Percentiles rank a stretch among this genome's conserved stretches.
These are phyloP conservation scores for Acleris holmiana DNA, from an alignment of 2,888 invertebrate species.

Conservation along the genomic window DNA sequence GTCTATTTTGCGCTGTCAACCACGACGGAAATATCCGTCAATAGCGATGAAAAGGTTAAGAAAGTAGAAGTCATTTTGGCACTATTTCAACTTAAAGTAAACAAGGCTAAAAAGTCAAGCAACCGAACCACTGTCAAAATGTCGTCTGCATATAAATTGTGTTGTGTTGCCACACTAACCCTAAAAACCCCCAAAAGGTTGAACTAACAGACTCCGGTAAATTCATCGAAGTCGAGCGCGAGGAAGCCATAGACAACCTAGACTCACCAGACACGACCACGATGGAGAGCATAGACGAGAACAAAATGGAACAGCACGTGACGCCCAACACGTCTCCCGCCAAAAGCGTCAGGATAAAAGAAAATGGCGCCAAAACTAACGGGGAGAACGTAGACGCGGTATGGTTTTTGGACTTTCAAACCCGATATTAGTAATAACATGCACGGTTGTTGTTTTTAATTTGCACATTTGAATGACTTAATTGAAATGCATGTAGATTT, in stretches of 20 bases:
- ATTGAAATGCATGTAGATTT: neutral
- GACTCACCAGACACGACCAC: slow-evolving; percentile 46
- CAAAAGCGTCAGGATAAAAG: slow-evolving; percentile 76
- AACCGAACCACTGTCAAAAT: slow-evolving; percentile 11
- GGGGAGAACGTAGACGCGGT: slow-evolving; percentile 63
- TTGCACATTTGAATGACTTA: neutral
- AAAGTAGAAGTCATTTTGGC: neutral
- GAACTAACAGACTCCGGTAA: slow-evolving; percentile 80
- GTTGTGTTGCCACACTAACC: slow-evolving; percentile 73
- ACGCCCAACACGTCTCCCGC: slow-evolving; percentile 67
- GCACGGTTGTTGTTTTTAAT: slow-evolving; percentile 14
- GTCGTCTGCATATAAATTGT: slow-evolving; percentile 41
- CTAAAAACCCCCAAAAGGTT: slow-evolving; percentile 67
- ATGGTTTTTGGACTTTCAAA: slow-evolving; percentile 45
- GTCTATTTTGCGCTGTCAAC: no score
- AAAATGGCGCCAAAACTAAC: slow-evolving; percentile 71
- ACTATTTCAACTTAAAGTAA: neutral
- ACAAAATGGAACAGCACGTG: slow-evolving; percentile 48
- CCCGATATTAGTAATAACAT: neutral
- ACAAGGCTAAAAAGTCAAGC: neutral
- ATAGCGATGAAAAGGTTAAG: no score
- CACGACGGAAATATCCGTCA: no score
- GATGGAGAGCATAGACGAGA: slow-evolving; percentile 43
- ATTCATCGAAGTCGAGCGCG: slow-evolving; percentile 80
- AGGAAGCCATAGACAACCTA: slow-evolving; percentile 45